These are phyloP conservation scores for Onychomys torridus DNA, from an alignment of 2,797 vertebrate species.

Conservation along the genomic window DNA sequence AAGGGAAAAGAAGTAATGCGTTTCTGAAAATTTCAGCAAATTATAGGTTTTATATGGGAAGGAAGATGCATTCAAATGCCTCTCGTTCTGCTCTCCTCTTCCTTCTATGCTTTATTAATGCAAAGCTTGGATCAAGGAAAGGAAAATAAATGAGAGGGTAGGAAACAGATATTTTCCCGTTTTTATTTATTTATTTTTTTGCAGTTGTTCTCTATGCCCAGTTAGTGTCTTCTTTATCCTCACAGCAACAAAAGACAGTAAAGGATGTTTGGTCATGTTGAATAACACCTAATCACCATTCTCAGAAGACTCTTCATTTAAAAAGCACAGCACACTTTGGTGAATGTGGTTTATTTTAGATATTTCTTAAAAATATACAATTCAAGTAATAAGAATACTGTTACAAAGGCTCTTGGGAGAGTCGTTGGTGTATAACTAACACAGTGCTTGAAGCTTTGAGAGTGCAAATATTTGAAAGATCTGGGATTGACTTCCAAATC, in stretches of 20 bases:
- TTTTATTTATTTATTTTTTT: not conserved
- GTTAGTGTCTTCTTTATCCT: constrained; percentile 7
- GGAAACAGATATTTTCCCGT: constrained; percentile 3
- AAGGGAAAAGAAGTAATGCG: constrained; percentile 53
- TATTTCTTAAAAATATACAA: not conserved
- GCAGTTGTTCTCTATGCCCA: not conserved
- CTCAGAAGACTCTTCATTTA: not conserved
- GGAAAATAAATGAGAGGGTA: constrained; percentile 59
- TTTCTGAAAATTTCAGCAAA: constrained; percentile 80
- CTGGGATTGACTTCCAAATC: not conserved
- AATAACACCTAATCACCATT: not conserved
- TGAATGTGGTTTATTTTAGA: not conserved
- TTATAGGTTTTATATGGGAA: constrained; percentile 76
- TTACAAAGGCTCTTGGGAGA: not conserved
- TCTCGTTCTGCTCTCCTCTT: constrained; percentile 63
- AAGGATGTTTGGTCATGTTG: not conserved
- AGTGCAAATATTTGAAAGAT: not conserved
- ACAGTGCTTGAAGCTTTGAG: not conserved
- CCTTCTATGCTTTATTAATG: constrained; percentile 57
- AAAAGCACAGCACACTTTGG: not conserved
- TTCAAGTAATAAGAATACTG: not conserved
- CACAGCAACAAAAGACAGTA: not conserved
- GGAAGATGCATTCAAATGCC: constrained; percentile 76
- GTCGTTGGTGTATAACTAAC: not conserved
- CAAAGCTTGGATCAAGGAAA: constrained; percentile 49